Base-by-base conservation (phyloP, 2,113 vertebrate species). In the Aleadryas rufinucha region DNA sequence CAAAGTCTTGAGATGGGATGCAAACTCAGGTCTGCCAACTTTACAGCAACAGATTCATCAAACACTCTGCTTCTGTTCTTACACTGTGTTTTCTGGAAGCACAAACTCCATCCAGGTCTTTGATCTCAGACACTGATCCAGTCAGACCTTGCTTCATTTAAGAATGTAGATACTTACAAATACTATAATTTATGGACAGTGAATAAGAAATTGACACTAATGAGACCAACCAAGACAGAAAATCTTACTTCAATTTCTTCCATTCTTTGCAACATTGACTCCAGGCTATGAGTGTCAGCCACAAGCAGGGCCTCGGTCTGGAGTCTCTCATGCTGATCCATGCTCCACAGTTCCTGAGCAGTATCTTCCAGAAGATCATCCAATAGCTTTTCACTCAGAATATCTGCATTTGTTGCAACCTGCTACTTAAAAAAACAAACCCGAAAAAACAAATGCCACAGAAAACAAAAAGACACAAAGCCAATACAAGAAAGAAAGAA, bases 221-320 rank as follows among this genome's bases (percentile, higher is more conserved):
- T 21, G 44, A 93, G 53, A 91, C 39, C 31, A 89, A 49, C 6
- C 21, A 64, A 81, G 27, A 82, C 53, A 59, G 21, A 60, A 74
- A 81, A 85, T 54, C 92, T 97, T 97, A 99, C 99, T 98, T 99
- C 99, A 78, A 99, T 99, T 96, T 99, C 99, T 95, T 99, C 99
- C 98, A 99, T 99, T 90, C 99, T 98, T 85, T 98, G 98, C 95
- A 99, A 98, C 99, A 99, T 99, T 71, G 87, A 97, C 95, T 99
- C 98, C 91, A 99, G 95, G 35, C 95, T 96, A 30, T 97, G 96
- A 64, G 90, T 64, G 70, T 97, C 97, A 84, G 97, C 78, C 45
- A 94, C 6, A 42, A 89, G 11, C 66, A 92, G 77, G 56, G 84
- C 80, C 61, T 92, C 44, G 0, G 8, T 89, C 87, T 97, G 97